Base-by-base conservation (phyloP, 1,140 invertebrate genomes). In the Drosophila orena region DNA sequence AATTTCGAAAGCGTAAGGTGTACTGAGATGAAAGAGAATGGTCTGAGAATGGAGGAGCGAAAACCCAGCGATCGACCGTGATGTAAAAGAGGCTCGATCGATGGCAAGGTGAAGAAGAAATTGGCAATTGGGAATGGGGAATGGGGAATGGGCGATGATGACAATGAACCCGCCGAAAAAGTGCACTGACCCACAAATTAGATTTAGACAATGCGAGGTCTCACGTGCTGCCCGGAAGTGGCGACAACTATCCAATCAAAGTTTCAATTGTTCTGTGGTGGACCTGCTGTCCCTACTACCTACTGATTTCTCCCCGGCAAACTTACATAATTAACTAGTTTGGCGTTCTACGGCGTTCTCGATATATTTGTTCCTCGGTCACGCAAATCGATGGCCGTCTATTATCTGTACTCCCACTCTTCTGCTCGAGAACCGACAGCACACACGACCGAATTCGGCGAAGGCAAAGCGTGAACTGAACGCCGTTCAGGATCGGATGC, bases 401-500 rank as follows among this genome's bases (percentile, higher is more conserved):
- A 27, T 42, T 55, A 37, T 14, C 14, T 35, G 24, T 27, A 24
- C 35, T 81, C 53, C 50, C 43, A 55, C 49, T 44, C 24, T 30
- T 14, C 37, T 24, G 47, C 43, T 65, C 55, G 56, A 37, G 49
- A 61, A 60, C 58, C 84, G 79, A 73, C 46, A 49, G 43, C 42
- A 38, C 38, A 64, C 47, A 89, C 83, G 79, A 89, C 84, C 84
- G 84, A 64, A 80, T 62, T 77, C 72, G 73, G 77, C 79, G 80
- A 83, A 44, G 84, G 68, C 79, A 77, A 84, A 84, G 72, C 84
- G 84, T 44, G 61, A 89, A 88, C 79, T 84, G 79, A 88, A 69
- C 66, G 47, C 65, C 61, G 70, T 62, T 72, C 75, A 89, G 83
- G 84, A 86, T 83, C 76, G 70, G 65, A 77, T 77, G 83, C 84